A percentile compares a stretch with the other conserved stretches of the same genome.
Evolutionary conservation across 2,797 vertebrate genomes (phyloP).

Genomic region (Glossophaga mutica): DNA sequence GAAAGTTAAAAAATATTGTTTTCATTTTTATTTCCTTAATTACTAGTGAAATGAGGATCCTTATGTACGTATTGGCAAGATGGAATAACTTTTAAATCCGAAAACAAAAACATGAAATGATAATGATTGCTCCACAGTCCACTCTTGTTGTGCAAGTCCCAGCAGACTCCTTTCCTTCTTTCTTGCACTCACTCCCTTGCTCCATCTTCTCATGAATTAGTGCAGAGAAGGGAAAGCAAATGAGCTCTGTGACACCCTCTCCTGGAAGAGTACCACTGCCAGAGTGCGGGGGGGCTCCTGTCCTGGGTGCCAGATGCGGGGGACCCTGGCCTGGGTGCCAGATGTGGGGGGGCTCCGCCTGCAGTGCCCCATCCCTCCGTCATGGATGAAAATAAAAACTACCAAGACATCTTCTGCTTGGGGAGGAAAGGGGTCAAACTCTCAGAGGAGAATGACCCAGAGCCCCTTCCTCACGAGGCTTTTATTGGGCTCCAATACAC

Average conservation of each 20-base stretch:
- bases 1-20: slow-evolving; percentile 30
- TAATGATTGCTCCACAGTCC: not conserved
- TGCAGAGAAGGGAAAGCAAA: slow-evolving; percentile 26
- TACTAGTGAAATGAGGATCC: not conserved
- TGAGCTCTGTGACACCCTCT: slow-evolving; percentile 12
- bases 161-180: not conserved
- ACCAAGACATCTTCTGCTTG: no score
- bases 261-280: slow-evolving; percentile 60
- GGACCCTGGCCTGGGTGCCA: no score
- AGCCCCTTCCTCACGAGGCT: no score
- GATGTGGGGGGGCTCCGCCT: no score
- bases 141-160: not conserved
- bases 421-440: no score
- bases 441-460: no score
- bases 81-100: not conserved
- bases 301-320: no score
- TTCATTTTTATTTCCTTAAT: slow-evolving; percentile 38
- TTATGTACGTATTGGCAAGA: not conserved
- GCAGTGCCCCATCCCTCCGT: no score
- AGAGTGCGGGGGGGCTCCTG: no score
- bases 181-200: not conserved
- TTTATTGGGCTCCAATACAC: no score
- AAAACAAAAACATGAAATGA: not conserved
- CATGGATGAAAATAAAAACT: no score
- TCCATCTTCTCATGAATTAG: slow-evolving; percentile 22